Base-by-base conservation (phyloP, 2,888 invertebrate genomes). In the Apamea crenata region DNA sequence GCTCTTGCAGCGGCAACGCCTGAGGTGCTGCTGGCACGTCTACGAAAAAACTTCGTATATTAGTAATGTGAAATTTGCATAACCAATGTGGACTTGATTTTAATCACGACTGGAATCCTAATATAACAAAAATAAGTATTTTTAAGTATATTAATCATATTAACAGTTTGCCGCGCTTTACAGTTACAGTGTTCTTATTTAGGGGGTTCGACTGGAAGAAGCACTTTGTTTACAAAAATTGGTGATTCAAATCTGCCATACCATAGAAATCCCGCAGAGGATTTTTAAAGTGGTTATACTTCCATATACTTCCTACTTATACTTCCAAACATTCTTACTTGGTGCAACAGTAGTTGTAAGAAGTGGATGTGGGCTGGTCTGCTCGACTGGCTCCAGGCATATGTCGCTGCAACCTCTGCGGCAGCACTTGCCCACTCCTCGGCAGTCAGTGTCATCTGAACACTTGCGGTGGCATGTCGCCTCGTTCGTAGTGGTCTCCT, bases 351-450 rank as follows among this genome's bases (percentile, higher is more conserved):
- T 91, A 77, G 93, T 92, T 80, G 91, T 84, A 68, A 87, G 69
- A n/a, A 73, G 47, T 79, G 86, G 77, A 73, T 66, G 74, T 4
- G 89, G 81, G 40, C 88, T 83, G 78, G 90, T 85, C 74, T 83
- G 81, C 40, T 84, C 84, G 36, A 92, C 94, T 47, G 96, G 96
- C 53, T 90, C 91, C 40, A 94, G 92, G 92, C 99, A 99, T 47
- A 98, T 96, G 47, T 97, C 97, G 66, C 98, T 98, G 93, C 99
- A 99, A 74, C 98, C 98, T 90, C 98, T 98, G 84, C 95, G 94
- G 94, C 99, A 99, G 93, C 99, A 99, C 94, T 99, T 99, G 92
- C 97, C 97, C 44, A 97, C 97, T 56, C 97, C 98, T 25, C 97
- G 95, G 93, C 99, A 99, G 92, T 99, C 98, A 0, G 98, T 98